Conservation (phyloP, 53 echinoderm and acorn worm genomes). For the Pentamera pediparva region DNA sequence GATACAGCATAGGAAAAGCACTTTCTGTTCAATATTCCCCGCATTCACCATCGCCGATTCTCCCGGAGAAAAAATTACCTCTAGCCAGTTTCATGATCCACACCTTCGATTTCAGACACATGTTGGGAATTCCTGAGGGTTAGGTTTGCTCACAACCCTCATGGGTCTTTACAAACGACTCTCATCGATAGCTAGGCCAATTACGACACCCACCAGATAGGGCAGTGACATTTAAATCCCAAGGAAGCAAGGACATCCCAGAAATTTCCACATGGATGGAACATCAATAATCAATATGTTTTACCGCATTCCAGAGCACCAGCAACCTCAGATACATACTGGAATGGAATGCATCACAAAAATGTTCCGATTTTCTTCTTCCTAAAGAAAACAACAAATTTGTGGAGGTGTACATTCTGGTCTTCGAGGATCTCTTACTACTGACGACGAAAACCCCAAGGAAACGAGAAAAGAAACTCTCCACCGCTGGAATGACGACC, state of each 20-base stretch:
- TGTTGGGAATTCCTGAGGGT: not conserved
- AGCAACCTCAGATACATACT: not conserved
- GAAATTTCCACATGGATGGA: not conserved
- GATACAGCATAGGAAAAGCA: too few relatives aligned
- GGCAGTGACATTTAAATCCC: not conserved
- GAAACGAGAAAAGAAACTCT: conserved; percentile 65
- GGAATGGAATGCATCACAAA: too few relatives aligned
- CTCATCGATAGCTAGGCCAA: too few relatives aligned
- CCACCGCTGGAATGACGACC: conserved; percentile 30
- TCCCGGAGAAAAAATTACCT: too few relatives aligned
- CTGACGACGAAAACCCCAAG: conserved; percentile 48
- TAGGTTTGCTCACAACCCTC: not conserved
- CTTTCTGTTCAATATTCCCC: too few relatives aligned
- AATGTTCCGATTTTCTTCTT: not conserved
- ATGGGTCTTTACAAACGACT: too few relatives aligned
- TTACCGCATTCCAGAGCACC: too few relatives aligned
- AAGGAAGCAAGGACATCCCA: not conserved
- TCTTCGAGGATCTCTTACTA: conserved; percentile 91
- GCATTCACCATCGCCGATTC: too few relatives aligned
- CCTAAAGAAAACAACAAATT: conserved; percentile 70
- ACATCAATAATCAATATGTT: not conserved
- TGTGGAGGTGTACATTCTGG: conserved; percentile 73
- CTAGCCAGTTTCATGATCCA: too few relatives aligned
- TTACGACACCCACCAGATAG: not conserved
- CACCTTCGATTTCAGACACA: too few relatives aligned